phyloP scores from a whole-genome alignment of 2,113 vertebrate genomes.

The Osmerus eperlanus region DNA sequence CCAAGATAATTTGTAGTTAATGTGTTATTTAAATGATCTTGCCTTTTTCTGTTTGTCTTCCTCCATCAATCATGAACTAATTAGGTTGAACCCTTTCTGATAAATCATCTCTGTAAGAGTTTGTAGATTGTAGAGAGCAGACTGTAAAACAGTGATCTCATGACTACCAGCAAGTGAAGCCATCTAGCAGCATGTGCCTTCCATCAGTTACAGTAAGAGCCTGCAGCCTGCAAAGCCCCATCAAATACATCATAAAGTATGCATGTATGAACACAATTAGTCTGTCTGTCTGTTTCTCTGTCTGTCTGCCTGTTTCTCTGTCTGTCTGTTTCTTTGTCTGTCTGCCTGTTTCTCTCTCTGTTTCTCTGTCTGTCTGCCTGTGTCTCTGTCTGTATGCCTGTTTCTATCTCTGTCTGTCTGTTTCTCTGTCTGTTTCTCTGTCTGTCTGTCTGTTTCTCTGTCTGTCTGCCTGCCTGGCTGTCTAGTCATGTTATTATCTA shows the following conservation, averaged over 20 bases:
- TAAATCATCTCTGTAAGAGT: no score
- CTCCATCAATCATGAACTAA: no score
- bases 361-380: neutral
- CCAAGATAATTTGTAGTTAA: no score
- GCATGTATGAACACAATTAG: neutral
- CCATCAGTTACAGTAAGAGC: no score
- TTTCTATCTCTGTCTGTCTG: no score
- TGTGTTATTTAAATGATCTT: no score
- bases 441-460: neutral
- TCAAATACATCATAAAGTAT: neutral
- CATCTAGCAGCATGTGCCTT: no score
- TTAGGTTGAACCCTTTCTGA: no score
- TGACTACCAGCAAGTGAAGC: no score
- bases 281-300: neutral
- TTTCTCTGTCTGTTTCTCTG: neutral
- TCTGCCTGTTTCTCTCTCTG: neutral
- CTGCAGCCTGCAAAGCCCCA: neutral
- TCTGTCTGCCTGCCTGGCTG: neutral
- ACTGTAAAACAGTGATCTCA: no score
- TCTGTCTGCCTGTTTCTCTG: neutral
- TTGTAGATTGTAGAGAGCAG: no score
- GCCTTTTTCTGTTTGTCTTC: no score
- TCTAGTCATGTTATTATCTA: constrained; percentile 21
- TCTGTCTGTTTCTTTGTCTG: neutral
- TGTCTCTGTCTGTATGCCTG: neutral